Evolutionary conservation across 2,888 invertebrate genomes (phyloP).

Genomic region (Pyrgus malvae): DNA sequence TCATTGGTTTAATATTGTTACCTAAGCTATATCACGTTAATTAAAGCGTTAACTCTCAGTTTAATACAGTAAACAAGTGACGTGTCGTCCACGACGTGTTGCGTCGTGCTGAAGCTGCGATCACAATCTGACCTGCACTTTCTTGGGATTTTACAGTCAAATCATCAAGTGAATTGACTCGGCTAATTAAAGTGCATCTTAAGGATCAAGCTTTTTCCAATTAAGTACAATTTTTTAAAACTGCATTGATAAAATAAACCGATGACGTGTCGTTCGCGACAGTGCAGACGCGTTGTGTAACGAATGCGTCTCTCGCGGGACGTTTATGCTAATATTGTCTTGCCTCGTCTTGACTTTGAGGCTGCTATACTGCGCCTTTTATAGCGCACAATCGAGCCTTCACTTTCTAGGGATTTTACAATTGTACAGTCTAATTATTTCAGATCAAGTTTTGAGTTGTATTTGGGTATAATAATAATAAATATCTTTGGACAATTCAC

Average conservation of each 20-base stretch:
- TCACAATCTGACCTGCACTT: too few relatives aligned
- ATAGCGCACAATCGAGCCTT: conserved; percentile 37
- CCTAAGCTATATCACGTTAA: too few relatives aligned
- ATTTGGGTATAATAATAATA: neutral
- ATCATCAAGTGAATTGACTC: too few relatives aligned
- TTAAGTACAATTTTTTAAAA: neutral
- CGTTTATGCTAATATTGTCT: conserved; percentile 71
- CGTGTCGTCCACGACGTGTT: too few relatives aligned
- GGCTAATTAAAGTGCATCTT: too few relatives aligned
- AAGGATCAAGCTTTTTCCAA: too few relatives aligned
- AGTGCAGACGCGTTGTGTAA: conserved; percentile 42
- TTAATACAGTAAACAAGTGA: too few relatives aligned
- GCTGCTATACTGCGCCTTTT: conserved; percentile 25
- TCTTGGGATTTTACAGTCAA: conserved; percentile 27
- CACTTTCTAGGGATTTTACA: conserved; percentile 34
- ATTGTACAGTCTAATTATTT: neutral
- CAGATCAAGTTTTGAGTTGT: neutral
- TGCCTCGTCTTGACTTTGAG: conserved; percentile 42
- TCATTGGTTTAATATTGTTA: too few relatives aligned
- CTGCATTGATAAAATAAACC: neutral
- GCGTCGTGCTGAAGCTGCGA: too few relatives aligned
- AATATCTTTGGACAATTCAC: too few relatives aligned
- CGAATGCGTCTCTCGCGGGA: conserved; percentile 50
- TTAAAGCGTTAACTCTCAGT: too few relatives aligned
- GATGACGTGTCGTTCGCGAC: conserved; percentile 41